These are phyloP conservation scores for Ramphastos sulfuratus DNA, from an alignment of 2,113 vertebrate genomes.

Conservation along the genomic window DNA sequence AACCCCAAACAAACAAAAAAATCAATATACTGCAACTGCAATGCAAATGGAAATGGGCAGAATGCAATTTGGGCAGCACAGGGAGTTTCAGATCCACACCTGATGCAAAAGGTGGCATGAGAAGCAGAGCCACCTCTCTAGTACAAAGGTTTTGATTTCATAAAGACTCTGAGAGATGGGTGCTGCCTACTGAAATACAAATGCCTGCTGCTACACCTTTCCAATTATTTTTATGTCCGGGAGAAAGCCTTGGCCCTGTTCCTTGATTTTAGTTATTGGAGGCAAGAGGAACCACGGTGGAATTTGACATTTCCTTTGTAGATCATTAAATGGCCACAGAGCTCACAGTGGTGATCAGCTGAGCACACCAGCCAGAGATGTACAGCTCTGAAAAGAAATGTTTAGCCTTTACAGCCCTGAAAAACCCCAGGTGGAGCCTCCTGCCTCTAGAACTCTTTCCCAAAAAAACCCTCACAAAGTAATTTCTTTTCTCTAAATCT, in stretches of 20 bases:
- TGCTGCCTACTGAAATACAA: neutral
- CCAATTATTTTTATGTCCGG: neutral
- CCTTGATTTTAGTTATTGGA: neutral
- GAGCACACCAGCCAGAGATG: neutral
- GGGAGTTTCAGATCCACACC: neutral
- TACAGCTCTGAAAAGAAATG: neutral
- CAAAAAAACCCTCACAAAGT: neutral
- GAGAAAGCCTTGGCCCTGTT: neutral
- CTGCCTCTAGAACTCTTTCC: neutral
- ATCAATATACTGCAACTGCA: neutral
- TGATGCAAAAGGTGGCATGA: neutral
- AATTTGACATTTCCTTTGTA: neutral
- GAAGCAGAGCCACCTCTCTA: neutral
- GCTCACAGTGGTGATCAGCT: neutral
- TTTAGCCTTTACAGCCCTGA: neutral
- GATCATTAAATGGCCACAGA: neutral
- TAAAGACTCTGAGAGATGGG: neutral
- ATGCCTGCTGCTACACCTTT: neutral
- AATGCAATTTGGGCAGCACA: neutral
- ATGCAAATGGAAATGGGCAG: neutral
- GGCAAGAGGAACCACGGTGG: neutral
- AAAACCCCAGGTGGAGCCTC: neutral
- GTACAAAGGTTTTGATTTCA: neutral
- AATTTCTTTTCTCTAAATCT: neutral
- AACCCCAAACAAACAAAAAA: too few species aligned